Conservation (phyloP, 2,113 vertebrate species). For the Delphinus delphis region DNA sequence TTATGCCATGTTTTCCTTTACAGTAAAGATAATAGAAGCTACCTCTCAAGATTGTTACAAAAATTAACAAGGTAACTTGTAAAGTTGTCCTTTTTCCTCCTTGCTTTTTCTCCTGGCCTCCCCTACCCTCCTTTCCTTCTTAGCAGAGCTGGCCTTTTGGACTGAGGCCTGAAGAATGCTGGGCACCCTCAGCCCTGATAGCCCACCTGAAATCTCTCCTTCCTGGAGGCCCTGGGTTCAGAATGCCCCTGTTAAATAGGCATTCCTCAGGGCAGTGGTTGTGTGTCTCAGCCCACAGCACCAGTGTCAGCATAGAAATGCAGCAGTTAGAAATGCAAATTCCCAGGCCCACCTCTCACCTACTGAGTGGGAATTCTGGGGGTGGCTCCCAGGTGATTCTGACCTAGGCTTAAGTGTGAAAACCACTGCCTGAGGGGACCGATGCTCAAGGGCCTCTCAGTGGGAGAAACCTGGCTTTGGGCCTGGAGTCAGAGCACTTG, state of each 20-base stretch:
- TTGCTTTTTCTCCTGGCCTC: background rate
- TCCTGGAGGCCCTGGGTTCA: background rate
- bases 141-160: background rate
- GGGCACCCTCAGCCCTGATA: background rate
- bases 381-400: background rate
- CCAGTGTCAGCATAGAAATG: background rate
- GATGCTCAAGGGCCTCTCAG: background rate
- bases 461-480: background rate
- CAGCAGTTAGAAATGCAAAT: background rate
- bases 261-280: background rate
- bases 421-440: background rate
- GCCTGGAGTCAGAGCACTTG: background rate
- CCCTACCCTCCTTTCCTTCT: background rate
- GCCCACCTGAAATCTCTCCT: background rate
- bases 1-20: background rate
- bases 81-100: background rate
- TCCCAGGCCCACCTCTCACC: background rate
- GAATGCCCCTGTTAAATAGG: background rate
- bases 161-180: background rate
- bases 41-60: background rate
- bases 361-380: background rate
- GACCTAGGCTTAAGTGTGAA: background rate
- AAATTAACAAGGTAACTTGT: background rate
- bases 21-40: background rate
- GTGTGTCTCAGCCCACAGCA: background rate